Base-by-base conservation (phyloP, 2,113 vertebrate genomes). In the Butorides virescens region DNA sequence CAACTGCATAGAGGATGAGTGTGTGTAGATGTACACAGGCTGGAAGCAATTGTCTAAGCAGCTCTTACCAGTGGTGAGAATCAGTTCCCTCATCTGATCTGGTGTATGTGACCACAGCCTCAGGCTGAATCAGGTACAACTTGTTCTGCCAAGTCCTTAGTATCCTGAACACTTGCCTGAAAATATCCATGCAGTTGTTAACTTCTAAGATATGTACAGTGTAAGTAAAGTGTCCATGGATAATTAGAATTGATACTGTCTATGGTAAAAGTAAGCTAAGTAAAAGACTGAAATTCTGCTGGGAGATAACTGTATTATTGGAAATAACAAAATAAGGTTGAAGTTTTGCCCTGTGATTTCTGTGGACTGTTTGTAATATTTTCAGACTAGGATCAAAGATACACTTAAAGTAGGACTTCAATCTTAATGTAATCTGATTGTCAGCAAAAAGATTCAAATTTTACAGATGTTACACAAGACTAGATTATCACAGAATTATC, bases 111-210 rank as follows among this genome's bases (percentile, higher is more conserved):
- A 66, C 36, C 36, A 27, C 46, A 61, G 32, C 46, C 47, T 62
- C 0, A 3, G 29, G 16, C 47, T 55, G 71, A 55, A 30, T 47
- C 1, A 0, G 18, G 55, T 61, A 53, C 55, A 2, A 0, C 7
- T 53, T 30, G 15, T 76, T 62, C 30, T 90, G 30, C 79, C 0
- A 2, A 39, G 39, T n/a, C 13, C 27, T 61, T 27, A 12, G 6
- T 52, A 37, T 59, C 53, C 55, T 21, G 39, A 70, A n/a, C n/a
- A 3, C 16, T 55, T 47, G 15, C 13, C 25, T 0, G 1, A n/a
- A 46, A 19, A n/a, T 37, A 42, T 68, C 27, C 19, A 3, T 47
- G 46, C 23, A 29, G 9, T 29, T 29, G 10, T 30, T 49, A 49
- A 49, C 36, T 84, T 63, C 5, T 36, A 56, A 56, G 80, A 56